Evolutionary conservation across 2,888 invertebrate genomes (phyloP).

Genomic region (Lepidonotus clava): DNA sequence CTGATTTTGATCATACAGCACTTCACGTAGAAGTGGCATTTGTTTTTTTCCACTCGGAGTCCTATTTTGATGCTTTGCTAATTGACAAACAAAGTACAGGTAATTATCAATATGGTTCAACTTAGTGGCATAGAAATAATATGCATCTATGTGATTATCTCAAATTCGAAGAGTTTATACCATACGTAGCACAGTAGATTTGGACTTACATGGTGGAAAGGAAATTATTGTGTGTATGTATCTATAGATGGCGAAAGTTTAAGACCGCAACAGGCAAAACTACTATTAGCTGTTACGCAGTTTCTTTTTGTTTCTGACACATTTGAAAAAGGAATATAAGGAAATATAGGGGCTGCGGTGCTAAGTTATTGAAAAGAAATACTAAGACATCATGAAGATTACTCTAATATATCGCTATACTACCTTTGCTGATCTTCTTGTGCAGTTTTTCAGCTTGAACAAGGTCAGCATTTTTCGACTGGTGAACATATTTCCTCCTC

Average conservation of each 20-base stretch:
- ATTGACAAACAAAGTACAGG: background rate
- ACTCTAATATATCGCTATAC: background rate
- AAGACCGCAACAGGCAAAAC: no score
- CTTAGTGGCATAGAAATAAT: background rate
- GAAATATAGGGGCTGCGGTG: no score
- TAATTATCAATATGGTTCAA: background rate
- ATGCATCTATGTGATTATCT: background rate
- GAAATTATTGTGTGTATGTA: background rate
- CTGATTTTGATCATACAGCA: slow-evolving; percentile 75
- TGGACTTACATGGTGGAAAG: background rate
- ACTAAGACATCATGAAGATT: no score
- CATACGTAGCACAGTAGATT: no score
- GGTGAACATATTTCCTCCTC: slow-evolving; percentile 50
- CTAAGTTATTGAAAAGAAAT: no score
- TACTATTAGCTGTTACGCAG: no score
- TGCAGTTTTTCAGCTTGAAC: slow-evolving; percentile 54
- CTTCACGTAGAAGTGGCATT: slow-evolving; percentile 75
- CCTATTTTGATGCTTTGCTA: slow-evolving; percentile 50
- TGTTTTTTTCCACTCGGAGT: slow-evolving; percentile 68
- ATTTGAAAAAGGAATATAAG: no score
- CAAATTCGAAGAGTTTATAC: no score
- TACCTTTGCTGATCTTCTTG: slow-evolving; percentile 59
- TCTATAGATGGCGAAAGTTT: no score
- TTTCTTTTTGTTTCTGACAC: no score
- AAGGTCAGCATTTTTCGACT: slow-evolving; percentile 57